Conservation (phyloP, 2,113 vertebrate species). For the Burhinus oedicnemus region DNA sequence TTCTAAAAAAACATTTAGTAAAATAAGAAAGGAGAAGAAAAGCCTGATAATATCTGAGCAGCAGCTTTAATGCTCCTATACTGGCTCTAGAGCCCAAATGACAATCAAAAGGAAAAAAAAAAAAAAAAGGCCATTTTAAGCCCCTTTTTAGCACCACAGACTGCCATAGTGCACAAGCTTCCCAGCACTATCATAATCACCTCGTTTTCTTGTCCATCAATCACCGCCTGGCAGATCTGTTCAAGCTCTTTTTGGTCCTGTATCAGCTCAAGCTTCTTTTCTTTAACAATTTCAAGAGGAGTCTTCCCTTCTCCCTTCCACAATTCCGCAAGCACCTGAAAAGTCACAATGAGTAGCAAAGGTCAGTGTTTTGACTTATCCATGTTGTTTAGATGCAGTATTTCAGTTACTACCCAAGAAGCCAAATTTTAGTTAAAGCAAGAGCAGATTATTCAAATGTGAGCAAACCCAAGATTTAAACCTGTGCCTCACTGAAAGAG, state of each 20-base stretch:
- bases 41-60: background rate
- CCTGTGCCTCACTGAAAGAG: background rate
- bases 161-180: background rate
- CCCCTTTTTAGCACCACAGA: slow-evolving; percentile 6
- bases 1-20: background rate
- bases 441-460: background rate
- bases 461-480: background rate
- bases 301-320: slow-evolving; percentile 83
- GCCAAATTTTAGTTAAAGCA: background rate
- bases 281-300: slow-evolving; percentile 82
- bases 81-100: background rate
- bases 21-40: slow-evolving; percentile 30
- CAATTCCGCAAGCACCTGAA: slow-evolving; percentile 80
- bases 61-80: background rate
- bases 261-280: slow-evolving; percentile 85
- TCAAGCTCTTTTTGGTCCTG: slow-evolving; percentile 80
- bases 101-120: background rate
- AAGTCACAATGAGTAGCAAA: background rate
- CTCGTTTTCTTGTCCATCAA: slow-evolving; percentile 84
- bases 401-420: background rate
- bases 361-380: background rate
- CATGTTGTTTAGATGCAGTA: background rate
- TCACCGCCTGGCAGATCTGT: slow-evolving; percentile 83
- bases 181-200: slow-evolving; percentile 70
- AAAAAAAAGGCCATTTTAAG: background rate